Conservation (phyloP, 2,113 vertebrate species). For the Dolichotis patagonum region DNA sequence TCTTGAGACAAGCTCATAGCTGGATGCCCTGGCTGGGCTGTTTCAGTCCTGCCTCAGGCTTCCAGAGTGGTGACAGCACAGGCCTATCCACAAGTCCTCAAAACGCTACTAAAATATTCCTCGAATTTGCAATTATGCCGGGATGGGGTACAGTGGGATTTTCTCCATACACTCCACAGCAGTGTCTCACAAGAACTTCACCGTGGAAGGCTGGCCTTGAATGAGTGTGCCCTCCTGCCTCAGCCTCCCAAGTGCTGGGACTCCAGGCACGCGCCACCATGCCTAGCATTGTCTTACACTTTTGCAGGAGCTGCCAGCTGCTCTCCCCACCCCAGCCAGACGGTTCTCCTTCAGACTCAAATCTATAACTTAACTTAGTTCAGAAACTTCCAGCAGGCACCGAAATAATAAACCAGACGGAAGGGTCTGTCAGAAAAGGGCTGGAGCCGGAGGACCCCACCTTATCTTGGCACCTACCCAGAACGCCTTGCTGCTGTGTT, state of each 20-base stretch:
- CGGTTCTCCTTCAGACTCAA: not conserved
- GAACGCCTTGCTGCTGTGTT: rapidly evolving
- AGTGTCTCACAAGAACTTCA: not conserved
- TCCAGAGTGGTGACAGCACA: not conserved
- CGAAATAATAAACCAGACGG: not conserved
- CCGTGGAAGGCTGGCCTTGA: not conserved
- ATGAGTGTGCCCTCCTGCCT: not conserved
- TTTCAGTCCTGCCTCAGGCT: not conserved
- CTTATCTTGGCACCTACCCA: not conserved
- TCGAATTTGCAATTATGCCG: not conserved
- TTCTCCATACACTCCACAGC: not conserved
- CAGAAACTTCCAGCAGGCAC: not conserved
- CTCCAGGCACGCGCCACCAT: rapidly evolving
- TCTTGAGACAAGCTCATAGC: not conserved
- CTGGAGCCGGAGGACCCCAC: not conserved
- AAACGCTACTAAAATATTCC: not conserved
- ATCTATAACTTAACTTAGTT: not conserved
- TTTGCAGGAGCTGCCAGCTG: not conserved
- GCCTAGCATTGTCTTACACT: not conserved
- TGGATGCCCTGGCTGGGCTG: not conserved
- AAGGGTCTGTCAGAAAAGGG: too few species aligned
- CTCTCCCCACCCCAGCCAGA: not conserved
- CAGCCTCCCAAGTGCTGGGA: not conserved
- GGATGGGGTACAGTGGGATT: not conserved
- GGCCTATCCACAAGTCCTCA: not conserved